A percentile compares a stretch with the other conserved stretches of the same genome.
Conservation (phyloP, 2,113 vertebrate species). For the Scomber scombrus region DNA sequence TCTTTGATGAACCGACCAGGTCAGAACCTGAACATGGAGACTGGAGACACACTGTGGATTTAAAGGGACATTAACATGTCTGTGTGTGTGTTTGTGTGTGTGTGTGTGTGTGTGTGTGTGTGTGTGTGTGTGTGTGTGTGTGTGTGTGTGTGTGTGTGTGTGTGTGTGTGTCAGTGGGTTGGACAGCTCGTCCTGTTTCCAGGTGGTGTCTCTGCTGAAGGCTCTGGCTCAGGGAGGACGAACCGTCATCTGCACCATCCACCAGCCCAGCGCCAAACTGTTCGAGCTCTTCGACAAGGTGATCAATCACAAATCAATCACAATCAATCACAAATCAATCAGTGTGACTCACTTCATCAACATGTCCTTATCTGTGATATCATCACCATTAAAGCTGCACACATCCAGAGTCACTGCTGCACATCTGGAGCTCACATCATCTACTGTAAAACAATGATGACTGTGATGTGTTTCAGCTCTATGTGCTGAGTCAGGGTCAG, state of each 20-base stretch:
- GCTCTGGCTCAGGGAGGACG: slow-evolving; percentile 95
- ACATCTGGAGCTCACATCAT: too few species aligned
- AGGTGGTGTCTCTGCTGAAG: slow-evolving; percentile 95
- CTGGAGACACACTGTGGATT: too few species aligned
- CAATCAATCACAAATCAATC: too few species aligned
- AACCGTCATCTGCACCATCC: slow-evolving; percentile 98
- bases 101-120: neutral
- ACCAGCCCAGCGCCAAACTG: slow-evolving; percentile 98
- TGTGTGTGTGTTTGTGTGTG: too few species aligned
- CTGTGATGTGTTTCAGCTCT: slow-evolving; percentile 85
- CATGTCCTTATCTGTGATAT: too few species aligned
- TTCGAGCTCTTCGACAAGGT: slow-evolving; percentile 99
- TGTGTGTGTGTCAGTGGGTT: slow-evolving; percentile 86
- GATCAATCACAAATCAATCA: neutral
- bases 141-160: slow-evolving; percentile 1
- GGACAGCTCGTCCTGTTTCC: slow-evolving; percentile 96
- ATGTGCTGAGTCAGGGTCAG: slow-evolving; percentile 97
- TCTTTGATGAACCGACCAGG: slow-evolving; percentile 99
- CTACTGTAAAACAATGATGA: too few species aligned
- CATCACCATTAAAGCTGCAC: too few species aligned
- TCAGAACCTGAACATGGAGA: slow-evolving; percentile 57
- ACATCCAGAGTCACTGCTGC: too few species aligned
- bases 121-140: too few species aligned
- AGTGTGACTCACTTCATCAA: too few species aligned
- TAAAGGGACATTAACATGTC: too few species aligned